Conservation (phyloP, 1,140 invertebrate genomes). For the Calliopsis andreniformis region DNA sequence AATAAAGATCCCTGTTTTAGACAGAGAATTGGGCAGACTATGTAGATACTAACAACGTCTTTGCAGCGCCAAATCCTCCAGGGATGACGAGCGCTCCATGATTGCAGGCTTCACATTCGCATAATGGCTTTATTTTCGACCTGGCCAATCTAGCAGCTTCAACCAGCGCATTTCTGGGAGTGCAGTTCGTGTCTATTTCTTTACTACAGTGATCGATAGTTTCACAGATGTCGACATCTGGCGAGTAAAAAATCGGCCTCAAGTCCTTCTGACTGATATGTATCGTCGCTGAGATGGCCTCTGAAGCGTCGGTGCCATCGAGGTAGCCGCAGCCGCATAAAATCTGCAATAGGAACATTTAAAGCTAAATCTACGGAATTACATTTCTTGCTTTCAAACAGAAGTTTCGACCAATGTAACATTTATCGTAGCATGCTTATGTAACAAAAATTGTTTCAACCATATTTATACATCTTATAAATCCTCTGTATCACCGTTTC, state of each 20-base stretch:
- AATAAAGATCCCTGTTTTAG: no score
- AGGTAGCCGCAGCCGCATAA: slow-evolving; percentile 84
- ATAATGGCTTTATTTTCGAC: slow-evolving; percentile 80
- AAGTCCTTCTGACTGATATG: slow-evolving; percentile 81
- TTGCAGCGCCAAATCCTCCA: slow-evolving; percentile 85
- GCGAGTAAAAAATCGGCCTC: slow-evolving; percentile 83
- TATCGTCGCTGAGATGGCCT: slow-evolving; percentile 82
- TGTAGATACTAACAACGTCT: slow-evolving; percentile 84
- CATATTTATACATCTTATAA: no score
- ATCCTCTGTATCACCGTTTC: background rate
- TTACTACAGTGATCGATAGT: slow-evolving; percentile 83
- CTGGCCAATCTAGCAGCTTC: slow-evolving; percentile 85
- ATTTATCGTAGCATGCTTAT: background rate
- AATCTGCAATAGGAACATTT: slow-evolving; percentile 72
- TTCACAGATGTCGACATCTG: slow-evolving; percentile 82
- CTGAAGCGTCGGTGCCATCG: slow-evolving; percentile 85
- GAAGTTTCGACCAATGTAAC: background rate
- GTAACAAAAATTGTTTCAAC: background rate
- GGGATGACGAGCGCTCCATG: slow-evolving; percentile 84
- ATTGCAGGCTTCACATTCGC: slow-evolving; percentile 75
- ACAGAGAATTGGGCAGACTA: no score
- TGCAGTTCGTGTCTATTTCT: slow-evolving; percentile 53
- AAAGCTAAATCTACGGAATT: background rate
- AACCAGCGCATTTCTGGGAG: slow-evolving; percentile 81
- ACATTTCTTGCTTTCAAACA: background rate